Evolutionary conservation across 2,113 vertebrate species (phyloP).

Genomic region (Upupa epops): DNA sequence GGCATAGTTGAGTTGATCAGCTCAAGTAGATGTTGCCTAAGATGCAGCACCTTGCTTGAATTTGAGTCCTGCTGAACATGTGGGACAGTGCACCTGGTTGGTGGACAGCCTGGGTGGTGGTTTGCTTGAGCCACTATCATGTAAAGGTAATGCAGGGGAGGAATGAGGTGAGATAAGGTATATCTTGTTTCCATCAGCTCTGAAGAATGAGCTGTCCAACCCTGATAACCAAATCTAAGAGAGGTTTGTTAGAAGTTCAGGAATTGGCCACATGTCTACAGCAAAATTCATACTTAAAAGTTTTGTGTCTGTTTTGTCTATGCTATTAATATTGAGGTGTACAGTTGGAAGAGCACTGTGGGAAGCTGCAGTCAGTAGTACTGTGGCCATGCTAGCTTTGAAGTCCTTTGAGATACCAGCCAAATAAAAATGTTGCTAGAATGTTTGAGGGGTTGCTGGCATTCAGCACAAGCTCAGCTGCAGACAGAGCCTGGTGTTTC

Average conservation of each 20-base stretch:
- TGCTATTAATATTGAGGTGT: neutral
- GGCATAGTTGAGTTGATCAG: neutral
- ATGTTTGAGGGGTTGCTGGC: neutral
- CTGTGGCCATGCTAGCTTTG: neutral
- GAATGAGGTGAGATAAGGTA: neutral
- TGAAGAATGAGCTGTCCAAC: neutral
- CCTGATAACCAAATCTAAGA: neutral
- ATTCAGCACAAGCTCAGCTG: neutral
- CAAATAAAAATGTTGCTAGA: neutral
- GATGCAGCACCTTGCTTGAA: neutral
- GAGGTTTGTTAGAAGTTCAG: neutral
- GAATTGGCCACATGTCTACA: neutral
- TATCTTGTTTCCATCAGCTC: neutral
- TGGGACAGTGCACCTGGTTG: neutral
- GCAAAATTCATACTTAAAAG: neutral
- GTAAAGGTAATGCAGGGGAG: neutral
- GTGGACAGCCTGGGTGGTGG: neutral
- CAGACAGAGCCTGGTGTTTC: neutral
- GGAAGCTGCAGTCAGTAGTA: neutral
- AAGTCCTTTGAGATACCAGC: neutral
- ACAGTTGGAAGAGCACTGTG: neutral
- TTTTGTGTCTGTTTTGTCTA: neutral
- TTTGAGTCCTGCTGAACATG: rapidly evolving
- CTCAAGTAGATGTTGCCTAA: neutral
- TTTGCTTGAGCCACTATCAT: rapidly evolving